phyloP scores from a whole-genome alignment of 2,113 vertebrate genomes.

The Sander vitreus region DNA sequence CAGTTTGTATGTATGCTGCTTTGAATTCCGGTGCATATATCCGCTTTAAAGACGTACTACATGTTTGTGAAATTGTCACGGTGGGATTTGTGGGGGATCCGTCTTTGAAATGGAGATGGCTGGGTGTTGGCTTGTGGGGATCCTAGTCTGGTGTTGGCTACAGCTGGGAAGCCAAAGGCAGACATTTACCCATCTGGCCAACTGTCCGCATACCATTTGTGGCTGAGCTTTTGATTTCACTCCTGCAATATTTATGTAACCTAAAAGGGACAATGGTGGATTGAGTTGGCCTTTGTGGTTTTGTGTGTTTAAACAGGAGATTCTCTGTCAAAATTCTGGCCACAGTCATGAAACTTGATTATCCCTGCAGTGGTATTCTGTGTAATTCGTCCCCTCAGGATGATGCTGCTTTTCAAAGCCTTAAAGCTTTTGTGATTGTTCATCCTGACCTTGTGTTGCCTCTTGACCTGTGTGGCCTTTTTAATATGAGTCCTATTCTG shows the following conservation, averaged over 20 bases:
- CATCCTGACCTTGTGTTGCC: slow-evolving; percentile 8
- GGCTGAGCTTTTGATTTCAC: slow-evolving; percentile 73
- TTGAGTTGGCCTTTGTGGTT: slow-evolving; percentile 67
- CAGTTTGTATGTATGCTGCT: slow-evolving; percentile 6
- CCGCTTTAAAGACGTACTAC: slow-evolving; percentile 52
- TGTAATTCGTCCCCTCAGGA: slow-evolving; percentile 23
- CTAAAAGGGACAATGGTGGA: slow-evolving; percentile 66
- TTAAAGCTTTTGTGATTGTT: slow-evolving; percentile 22
- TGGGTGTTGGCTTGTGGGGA: slow-evolving; percentile 77
- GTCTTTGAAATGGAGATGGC: slow-evolving; percentile 73
- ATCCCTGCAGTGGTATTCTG: slow-evolving; percentile 25
- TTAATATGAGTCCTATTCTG: neutral
- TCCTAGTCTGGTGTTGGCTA: slow-evolving; percentile 62
- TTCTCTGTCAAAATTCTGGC: slow-evolving; percentile 67
- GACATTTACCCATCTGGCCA: slow-evolving; percentile 68
- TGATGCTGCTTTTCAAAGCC: slow-evolving; percentile 26
- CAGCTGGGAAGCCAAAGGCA: slow-evolving; percentile 69
- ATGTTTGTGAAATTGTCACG: slow-evolving; percentile 70
- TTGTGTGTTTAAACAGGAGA: slow-evolving; percentile 67
- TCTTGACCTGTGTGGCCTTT: slow-evolving; percentile 31
- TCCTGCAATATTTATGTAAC: slow-evolving; percentile 69
- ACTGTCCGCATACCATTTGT: slow-evolving; percentile 72
- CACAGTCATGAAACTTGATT: slow-evolving; percentile 38
- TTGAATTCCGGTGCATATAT: slow-evolving; percentile 42
- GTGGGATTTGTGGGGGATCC: slow-evolving; percentile 64